Conservation (phyloP, 2,797 vertebrate genomes). For the Muscicapa comitata region DNA sequence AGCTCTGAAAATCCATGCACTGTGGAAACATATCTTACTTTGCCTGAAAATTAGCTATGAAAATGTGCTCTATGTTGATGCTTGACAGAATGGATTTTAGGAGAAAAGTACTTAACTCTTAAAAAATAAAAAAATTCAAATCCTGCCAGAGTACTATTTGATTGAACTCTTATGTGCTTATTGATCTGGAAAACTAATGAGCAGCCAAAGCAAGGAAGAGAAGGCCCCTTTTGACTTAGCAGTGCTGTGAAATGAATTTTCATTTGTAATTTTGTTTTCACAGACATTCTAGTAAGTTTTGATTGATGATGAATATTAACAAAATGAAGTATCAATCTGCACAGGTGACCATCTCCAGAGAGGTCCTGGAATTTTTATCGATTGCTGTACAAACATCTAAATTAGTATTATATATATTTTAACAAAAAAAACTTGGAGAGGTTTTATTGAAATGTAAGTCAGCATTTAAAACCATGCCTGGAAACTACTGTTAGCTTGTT, state of each 20-base stretch:
- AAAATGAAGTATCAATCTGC: background rate
- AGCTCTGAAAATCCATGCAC: background rate
- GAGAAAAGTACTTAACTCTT: background rate
- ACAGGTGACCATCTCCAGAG: background rate
- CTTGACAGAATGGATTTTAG: background rate
- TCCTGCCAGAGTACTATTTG: background rate
- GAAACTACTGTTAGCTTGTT: background rate
- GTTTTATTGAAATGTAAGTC: background rate
- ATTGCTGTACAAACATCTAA: background rate
- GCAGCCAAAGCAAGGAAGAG: background rate
- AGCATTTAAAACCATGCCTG: background rate
- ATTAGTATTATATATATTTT: background rate
- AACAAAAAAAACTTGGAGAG: background rate
- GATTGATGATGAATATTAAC: background rate
- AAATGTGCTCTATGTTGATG: background rate
- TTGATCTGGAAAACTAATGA: slow-evolving; percentile 18
- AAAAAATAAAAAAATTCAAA: background rate
- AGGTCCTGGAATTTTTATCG: background rate
- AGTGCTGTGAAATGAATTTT: background rate
- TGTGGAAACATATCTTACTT: background rate
- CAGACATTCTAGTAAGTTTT: background rate
- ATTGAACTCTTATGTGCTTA: slow-evolving; percentile 3
- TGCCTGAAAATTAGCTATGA: background rate
- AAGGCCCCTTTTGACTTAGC: background rate
- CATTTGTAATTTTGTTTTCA: background rate